phyloP scores from a whole-genome alignment of 30 jellyfish, hydroid and myxozoan genomes.

The Aurelia sp. region DNA sequence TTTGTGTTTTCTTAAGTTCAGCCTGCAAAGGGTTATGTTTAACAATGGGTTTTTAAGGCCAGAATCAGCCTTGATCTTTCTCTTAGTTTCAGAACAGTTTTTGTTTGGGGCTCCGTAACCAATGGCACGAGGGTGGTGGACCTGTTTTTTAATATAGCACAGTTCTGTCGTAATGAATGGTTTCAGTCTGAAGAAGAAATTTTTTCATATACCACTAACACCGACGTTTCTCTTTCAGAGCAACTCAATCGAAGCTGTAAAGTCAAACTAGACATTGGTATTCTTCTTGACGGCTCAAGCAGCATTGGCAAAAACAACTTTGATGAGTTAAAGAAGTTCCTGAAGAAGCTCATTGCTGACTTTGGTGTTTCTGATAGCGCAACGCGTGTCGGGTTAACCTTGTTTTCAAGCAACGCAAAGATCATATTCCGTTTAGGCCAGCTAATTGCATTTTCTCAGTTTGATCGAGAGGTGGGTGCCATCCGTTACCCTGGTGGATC shows the following conservation, averaged over 20 bases:
- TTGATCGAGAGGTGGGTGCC: slow-evolving; percentile 14
- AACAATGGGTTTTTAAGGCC: too few relatives aligned
- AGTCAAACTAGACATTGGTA: slow-evolving; percentile 55
- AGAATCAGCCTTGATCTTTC: too few relatives aligned
- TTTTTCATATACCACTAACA: too few relatives aligned
- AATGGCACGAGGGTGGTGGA: too few relatives aligned
- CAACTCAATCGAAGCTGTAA: slow-evolving; percentile 55
- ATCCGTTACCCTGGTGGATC: slow-evolving; percentile 69
- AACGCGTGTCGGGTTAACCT: slow-evolving; percentile 58
- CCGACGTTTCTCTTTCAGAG: slow-evolving; percentile 20
- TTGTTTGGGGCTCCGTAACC: too few relatives aligned
- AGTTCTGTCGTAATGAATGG: too few relatives aligned
- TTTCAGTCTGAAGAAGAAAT: too few relatives aligned
- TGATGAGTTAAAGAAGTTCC: slow-evolving; percentile 17
- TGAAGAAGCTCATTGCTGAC: slow-evolving; percentile 22
- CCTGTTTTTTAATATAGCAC: too few relatives aligned
- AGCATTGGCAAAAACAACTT: slow-evolving; percentile 37
- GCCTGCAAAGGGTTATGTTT: too few relatives aligned
- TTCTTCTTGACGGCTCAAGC: slow-evolving; percentile 71
- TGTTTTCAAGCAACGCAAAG: slow-evolving; percentile 44
- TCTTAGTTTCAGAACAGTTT: too few relatives aligned
- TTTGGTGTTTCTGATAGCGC: slow-evolving; percentile 66
- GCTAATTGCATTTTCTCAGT: slow-evolving; percentile 40
- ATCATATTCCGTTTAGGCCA: slow-evolving; percentile 40
- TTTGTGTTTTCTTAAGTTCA: too few relatives aligned